phyloP scores from a whole-genome alignment of 2,113 vertebrate genomes.

The Ascaphus truei region DNA sequence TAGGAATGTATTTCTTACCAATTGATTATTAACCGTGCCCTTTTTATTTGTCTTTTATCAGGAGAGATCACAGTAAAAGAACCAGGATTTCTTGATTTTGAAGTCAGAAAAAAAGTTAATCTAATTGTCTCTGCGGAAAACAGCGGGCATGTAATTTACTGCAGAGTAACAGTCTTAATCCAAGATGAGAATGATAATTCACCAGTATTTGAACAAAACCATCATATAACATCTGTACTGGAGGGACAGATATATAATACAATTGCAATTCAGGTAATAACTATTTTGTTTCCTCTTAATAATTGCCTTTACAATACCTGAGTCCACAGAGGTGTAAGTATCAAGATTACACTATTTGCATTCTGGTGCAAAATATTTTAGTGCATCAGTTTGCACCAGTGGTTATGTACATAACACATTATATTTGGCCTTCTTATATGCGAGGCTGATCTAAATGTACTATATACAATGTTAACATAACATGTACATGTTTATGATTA shows the following conservation, averaged over 20 bases:
- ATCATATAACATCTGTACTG: slow-evolving; percentile 71
- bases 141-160: slow-evolving; percentile 57
- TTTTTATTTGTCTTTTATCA: slow-evolving; percentile 39
- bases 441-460: too few species aligned
- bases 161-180: slow-evolving; percentile 68
- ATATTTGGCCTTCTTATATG: too few species aligned
- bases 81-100: slow-evolving; percentile 76
- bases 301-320: not conserved
- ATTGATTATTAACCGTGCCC: not conserved
- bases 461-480: too few species aligned
- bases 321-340: too few species aligned
- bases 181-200: slow-evolving; percentile 81
- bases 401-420: too few species aligned
- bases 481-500: too few species aligned
- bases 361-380: too few species aligned
- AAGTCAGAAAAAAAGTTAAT: slow-evolving; percentile 60
- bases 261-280: slow-evolving; percentile 76
- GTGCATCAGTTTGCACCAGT: too few species aligned
- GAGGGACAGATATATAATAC: slow-evolving; percentile 72
- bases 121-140: slow-evolving; percentile 76
- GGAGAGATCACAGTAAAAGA: slow-evolving; percentile 77
- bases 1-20: too few species aligned
- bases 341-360: too few species aligned
- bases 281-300: not conserved
- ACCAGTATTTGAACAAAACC: slow-evolving; percentile 70